A percentile compares a stretch with the other conserved stretches of the same genome.
Conservation (phyloP, 2,113 vertebrate genomes). For the Cygnus buccinator region DNA sequence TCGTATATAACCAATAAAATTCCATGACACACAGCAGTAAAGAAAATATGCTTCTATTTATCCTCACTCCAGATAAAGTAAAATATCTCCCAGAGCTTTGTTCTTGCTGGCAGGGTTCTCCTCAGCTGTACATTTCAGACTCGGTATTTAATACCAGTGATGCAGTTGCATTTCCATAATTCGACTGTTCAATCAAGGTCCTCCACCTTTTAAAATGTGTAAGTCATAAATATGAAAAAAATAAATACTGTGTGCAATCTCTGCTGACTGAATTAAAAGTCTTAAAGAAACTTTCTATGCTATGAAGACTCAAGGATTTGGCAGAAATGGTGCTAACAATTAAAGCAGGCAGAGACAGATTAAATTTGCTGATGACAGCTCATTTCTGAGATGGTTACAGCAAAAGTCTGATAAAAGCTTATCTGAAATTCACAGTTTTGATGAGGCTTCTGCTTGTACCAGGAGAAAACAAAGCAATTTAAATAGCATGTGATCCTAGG, state of each 20-base stretch:
- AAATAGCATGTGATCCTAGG: slow-evolving; percentile 56
- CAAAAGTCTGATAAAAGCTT: slow-evolving; percentile 72
- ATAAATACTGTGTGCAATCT: not conserved
- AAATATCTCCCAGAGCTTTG: not conserved
- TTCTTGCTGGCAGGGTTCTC: not conserved
- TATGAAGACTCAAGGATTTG: slow-evolving; percentile 53
- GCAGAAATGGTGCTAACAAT: slow-evolving; percentile 68
- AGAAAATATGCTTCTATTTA: slow-evolving; percentile 12
- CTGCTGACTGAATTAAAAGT: slow-evolving; percentile 57
- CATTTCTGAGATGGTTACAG: slow-evolving; percentile 76
- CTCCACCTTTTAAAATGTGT: slow-evolving; percentile 13
- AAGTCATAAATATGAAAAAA: slow-evolving; percentile 33
- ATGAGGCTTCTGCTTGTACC: slow-evolving; percentile 69
- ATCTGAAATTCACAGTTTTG: slow-evolving; percentile 76
- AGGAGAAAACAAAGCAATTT: slow-evolving; percentile 77
- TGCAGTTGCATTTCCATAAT: slow-evolving; percentile 48
- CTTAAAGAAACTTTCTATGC: slow-evolving; percentile 57
- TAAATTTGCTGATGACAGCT: slow-evolving; percentile 77
- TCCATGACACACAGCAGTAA: not conserved
- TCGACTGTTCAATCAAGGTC: slow-evolving; percentile 48
- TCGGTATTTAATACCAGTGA: slow-evolving; percentile 18
- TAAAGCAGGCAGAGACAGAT: slow-evolving; percentile 72
- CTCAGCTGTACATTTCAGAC: slow-evolving; percentile 2
- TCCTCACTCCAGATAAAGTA: not conserved
- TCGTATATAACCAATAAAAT: not conserved